Evolutionary conservation across 1,140 invertebrate genomes (phyloP), one percentile per base, ranked within the genome.

Genomic region (Atta cephalotes): DNA sequence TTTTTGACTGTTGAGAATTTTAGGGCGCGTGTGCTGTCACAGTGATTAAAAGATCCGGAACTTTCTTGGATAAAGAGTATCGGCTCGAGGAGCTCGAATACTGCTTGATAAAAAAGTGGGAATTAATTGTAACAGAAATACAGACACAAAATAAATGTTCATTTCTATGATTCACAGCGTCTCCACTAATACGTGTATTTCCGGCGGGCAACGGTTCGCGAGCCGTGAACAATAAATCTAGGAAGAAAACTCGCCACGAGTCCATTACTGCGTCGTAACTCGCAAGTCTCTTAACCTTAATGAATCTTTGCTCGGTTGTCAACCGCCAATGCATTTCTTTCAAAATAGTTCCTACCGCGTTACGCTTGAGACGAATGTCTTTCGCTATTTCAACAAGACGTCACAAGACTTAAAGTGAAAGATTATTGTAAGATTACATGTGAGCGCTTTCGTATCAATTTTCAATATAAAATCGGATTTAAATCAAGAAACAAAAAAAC

Each of bases 231-330:
- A 51, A 90, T 87, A 87, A 90, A 90, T 85, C 74, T 39, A 14
- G 86, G 51, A 60, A 81, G 80, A 77, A 35, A 84, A 65, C 71
- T 76, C 62, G 58, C 70, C 74, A 58, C 70, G 70, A 45, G 70
- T 84, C 80, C 80, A 74, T 49, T 68, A 62, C 76, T 25, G 28
- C 35, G 62, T 12, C 60, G 58, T 65, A 68, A 70, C 65, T 45
- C 78, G 80, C 71, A 82, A 88, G 18, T 84, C 90, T 89, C 86
- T 91, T 91, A 91, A 90, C 88, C 90, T 88, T 91, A 91, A 91
- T 91, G 90, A 91, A 89, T 91, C 90, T 91, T 91, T 88, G 90
- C 90, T 79, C 78, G 68, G 78, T 89, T 85, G 90, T 87, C 85
- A 78, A 88, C 74, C 63, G 60, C 89, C 53, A 45, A 66, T 74